Evolutionary conservation across 2,888 invertebrate species (phyloP).

Genomic region (Rhodophaea formosa): DNA sequence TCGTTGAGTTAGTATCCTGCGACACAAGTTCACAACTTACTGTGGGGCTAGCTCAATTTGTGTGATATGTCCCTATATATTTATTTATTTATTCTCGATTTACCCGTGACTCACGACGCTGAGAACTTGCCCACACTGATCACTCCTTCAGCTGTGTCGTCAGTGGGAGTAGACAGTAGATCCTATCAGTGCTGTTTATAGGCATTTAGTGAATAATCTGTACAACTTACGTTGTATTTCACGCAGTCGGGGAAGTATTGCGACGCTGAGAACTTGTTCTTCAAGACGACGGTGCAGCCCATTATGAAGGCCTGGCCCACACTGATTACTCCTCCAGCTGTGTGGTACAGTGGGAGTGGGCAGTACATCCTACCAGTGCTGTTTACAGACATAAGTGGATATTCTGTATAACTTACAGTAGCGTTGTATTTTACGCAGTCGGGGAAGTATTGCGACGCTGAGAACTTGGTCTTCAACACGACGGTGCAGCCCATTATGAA

Average conservation of each 20-base stretch:
- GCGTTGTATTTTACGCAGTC: conserved; percentile 96
- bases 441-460: conserved; percentile 94
- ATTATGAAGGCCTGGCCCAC: conserved; percentile 86
- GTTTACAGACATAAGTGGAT: background rate
- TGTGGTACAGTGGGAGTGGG: conserved; percentile 97
- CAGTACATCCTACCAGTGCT: conserved; percentile 72
- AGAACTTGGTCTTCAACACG: conserved; percentile 94
- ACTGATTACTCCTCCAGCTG: conserved; percentile 94
- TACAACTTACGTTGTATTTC: too few relatives aligned
- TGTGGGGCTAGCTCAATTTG: too few relatives aligned
- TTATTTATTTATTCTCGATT: too few relatives aligned
- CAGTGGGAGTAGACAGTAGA: conserved; percentile 92
- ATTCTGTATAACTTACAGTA: too few relatives aligned
- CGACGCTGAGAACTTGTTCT: conserved; percentile 96
- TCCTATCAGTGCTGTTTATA: background rate
- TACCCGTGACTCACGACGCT: too few relatives aligned
- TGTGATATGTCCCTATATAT: too few relatives aligned
- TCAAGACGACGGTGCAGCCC: conserved; percentile 91
- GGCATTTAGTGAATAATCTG: too few relatives aligned
- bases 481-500: conserved; percentile 90
- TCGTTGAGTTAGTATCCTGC: too few relatives aligned
- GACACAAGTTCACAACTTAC: too few relatives aligned
- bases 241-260: conserved; percentile 95
- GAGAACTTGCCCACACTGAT: conserved; percentile 92
- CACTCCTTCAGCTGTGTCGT: conserved; percentile 97